Evolutionary conservation across 2,888 invertebrate species (phyloP), one percentile per base, ranked within the genome.

Genomic region (Thecophora atra): DNA sequence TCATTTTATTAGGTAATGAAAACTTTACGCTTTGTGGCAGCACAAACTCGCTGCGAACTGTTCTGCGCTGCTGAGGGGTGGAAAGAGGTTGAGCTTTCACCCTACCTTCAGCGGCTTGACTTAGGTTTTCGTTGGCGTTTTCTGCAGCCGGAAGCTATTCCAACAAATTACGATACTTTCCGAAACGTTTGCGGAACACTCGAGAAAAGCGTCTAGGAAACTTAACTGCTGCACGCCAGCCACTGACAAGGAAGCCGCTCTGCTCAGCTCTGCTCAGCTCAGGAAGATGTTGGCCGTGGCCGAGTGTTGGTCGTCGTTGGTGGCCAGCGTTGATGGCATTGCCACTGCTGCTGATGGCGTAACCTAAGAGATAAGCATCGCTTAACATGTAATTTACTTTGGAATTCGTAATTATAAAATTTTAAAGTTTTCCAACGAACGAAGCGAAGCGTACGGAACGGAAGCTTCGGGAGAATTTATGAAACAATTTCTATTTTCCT

Each of bases 321-420:
- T 70, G 26, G 37, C 80, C 80, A 75, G 80, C 78, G 78, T 76
- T 75, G 78, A 70, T 19, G 21, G 28, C 19, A 37, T 56, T 68
- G 56, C 37, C 21, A 15, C 26, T 54, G 24, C 26, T 79, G 75
- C 73, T 77, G 44, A 37, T 51, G 54, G 58, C 70, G 63, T 72
- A 70, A 74, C 70, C 62, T 70, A 63, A 63, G 52, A 66, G 74
- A 74, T 74, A 74, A 74, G 63, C 72, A 74, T 74, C 72, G 72
- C 67, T 72, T 74, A 74, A 71, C 74, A 74, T 74, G 74, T 71
- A 74, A 74, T 72, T 74, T 74, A 74, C 68, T 74, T 74, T 69
- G 74, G 72, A 72, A 72, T 74, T 71, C 63, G 74, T 72, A 74
- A 74, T 74, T 74, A 74, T 74, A 74, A 74, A 74, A 74, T 72